Evolutionary conservation across 2,888 invertebrate genomes (phyloP).

Genomic region (Rhodophaea formosa): DNA sequence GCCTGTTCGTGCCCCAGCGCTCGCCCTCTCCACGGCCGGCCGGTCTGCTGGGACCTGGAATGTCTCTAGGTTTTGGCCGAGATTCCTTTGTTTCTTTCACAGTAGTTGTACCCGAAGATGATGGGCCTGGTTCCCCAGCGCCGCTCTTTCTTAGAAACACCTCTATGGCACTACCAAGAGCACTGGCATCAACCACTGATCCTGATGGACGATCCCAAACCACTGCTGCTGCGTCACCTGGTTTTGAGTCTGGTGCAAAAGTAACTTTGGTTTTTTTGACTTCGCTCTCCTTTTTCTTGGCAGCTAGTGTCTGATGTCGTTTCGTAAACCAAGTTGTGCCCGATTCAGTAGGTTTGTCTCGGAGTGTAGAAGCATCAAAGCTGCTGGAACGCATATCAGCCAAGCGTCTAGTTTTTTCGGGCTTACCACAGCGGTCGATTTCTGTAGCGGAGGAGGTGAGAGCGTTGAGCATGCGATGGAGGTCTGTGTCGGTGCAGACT

Average conservation of each 20-base stretch:
- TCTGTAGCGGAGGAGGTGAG: slow-evolving; percentile 91
- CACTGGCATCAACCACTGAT: slow-evolving; percentile 89
- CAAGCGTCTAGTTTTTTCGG: slow-evolving; percentile 81
- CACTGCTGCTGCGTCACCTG: slow-evolving; percentile 82
- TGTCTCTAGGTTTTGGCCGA: slow-evolving; percentile 59
- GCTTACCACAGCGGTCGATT: slow-evolving; percentile 85
- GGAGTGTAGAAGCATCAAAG: slow-evolving; percentile 89
- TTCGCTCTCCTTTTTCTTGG: slow-evolving; percentile 79
- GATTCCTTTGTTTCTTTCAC: slow-evolving; percentile 56
- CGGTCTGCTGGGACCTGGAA: slow-evolving; percentile 52
- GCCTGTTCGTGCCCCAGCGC: slow-evolving; percentile 83
- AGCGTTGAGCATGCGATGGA: slow-evolving; percentile 88
- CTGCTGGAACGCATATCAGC: slow-evolving; percentile 90
- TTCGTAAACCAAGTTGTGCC: slow-evolving; percentile 89
- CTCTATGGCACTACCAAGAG: slow-evolving; percentile 91
- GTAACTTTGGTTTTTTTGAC: slow-evolving; percentile 77
- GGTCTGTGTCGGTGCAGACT: slow-evolving; percentile 90
- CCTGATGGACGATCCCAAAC: slow-evolving; percentile 89
- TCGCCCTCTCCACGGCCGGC: slow-evolving; percentile 49
- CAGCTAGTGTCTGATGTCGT: slow-evolving; percentile 88
- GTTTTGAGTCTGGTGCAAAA: slow-evolving; percentile 83
- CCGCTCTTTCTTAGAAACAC: slow-evolving; percentile 86
- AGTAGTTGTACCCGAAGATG: slow-evolving; percentile 47
- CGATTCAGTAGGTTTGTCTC: slow-evolving; percentile 65
- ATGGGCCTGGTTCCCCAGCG: slow-evolving; percentile 65